Evolutionary conservation across 2,113 vertebrate genomes (phyloP), one percentile per base, ranked within the genome.

Genomic region (Ibidorhyncha struthersii): DNA sequence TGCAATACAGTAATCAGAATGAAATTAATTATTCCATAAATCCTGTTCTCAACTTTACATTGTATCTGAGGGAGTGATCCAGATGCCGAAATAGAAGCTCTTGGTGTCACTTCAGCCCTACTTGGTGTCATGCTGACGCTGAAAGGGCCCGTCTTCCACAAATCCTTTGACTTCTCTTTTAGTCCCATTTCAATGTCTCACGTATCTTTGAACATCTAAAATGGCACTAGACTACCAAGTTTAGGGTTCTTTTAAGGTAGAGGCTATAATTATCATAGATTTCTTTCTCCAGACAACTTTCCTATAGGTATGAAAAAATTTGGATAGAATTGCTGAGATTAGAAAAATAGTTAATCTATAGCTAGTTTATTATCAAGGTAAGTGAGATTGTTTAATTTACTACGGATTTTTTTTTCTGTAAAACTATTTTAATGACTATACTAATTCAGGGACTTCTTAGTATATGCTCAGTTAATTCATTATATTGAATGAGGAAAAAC

Each of bases 311-410:
- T 45, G 34, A 82, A 80, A 82, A 70, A 3, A 20, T 13, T 15
- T 38, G 74, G 23, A 91, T 41, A 41, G 10, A 90, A 82, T 50
- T 50, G n/a, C 13, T 91, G 38, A 82, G 8, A 79, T 79, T 27
- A 85, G 26, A 82, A 85, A 36, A 87, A 79, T 13, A 12, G 26
- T 78, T 89, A 87, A 87, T 58, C 59, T 89, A 53, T 25, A 78
- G 7, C 8, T 38, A 67, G 21, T 23, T 82, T 74, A 73, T 32
- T 36, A 67, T 22, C 13, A 74, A 58, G 22, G 32, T 47, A 87
- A 94, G 7, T 20, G 41, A 90, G 40, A 82, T 8, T 10, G 32
- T 62, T 93, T 49, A 36, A 62, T 58, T 86, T 53, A 43, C 15
- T 40, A 45, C 4, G 1, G 4, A 59, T 2, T n/a, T 50, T 40